Evolutionary conservation across 2,888 invertebrate genomes (phyloP), one percentile per base, ranked within the genome.

Genomic region (Hedya salicella): DNA sequence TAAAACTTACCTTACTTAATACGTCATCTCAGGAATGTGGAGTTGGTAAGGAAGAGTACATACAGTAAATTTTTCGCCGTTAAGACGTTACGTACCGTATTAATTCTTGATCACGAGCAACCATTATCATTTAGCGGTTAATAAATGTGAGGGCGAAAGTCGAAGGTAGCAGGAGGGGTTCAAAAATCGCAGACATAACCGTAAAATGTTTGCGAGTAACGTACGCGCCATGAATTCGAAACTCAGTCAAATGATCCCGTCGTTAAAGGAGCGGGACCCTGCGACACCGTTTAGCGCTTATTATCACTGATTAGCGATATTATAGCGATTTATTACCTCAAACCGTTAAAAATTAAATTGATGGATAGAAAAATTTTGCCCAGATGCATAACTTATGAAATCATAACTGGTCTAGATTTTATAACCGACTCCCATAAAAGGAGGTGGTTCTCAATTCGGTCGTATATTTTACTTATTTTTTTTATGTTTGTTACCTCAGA

Each of bases 181-280:
- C 87, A 87, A 86, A 87, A 88, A 87, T 85, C 87, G 83, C 83
- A 81, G 87, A 80, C 85, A 88, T 89, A 89, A 88, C 85, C 89
- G 86, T 89, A 89, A 89, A 88, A 89, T 88, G 86, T 89, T 88
- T 83, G 76, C 76, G 82, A 85, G 85, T 86, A 81, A 87, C 83
- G 85, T 79, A 86, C 89, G 88, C 85, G 83, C 74, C 73, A 77
- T 80, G 88, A 89, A 88, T 89, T 86, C 78, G 78, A 79, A 83
- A 87, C 81, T 61, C 67, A 65, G 62, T 65, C 49, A 62, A 67
- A 63, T 62, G 63, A 81, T 85, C 78, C 74, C 73, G 82, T 81
- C 83, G 80, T 84, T 86, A 85, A 80, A 75, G 75, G 68, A 78
- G 78, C 72, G 79, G 81, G 78, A 75, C 77, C 71, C 74, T 74